Evolutionary conservation across 30 jellyfish, hydroid and myxozoan genomes (phyloP).

Genomic region (Hydractinia symbiolongicarpus): DNA sequence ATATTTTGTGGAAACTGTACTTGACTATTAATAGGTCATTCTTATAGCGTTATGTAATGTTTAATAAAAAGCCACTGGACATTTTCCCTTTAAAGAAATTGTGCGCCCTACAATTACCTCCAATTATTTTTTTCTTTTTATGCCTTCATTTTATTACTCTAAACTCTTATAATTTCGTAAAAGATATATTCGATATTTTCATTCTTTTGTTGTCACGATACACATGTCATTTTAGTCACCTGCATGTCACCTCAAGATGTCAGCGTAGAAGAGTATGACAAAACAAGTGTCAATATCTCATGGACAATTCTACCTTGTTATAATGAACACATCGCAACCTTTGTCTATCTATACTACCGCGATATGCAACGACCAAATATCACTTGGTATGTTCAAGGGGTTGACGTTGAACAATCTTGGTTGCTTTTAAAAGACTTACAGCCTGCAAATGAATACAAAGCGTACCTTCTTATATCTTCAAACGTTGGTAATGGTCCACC

Average conservation of each 20-base stretch:
- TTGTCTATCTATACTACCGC: neutral
- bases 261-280: neutral
- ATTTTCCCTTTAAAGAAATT: neutral
- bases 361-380: neutral
- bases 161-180: no score
- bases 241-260: neutral
- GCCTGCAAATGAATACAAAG: neutral
- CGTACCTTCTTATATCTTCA: neutral
- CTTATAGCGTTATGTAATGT: no score
- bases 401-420: neutral
- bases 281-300: neutral
- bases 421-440: neutral
- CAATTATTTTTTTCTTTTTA: neutral
- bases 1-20: no score
- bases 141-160: neutral
- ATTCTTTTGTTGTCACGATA: no score
- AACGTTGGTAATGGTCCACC: neutral
- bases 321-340: neutral
- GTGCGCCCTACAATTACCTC: neutral
- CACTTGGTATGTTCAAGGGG: neutral
- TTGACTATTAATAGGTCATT: no score
- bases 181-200: no score
- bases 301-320: neutral
- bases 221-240: neutral
- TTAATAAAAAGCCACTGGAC: no score